Evolutionary conservation across 1,140 invertebrate genomes (phyloP), one percentile per base, ranked within the genome.

Genomic region (Adoxophyes honmai): DNA sequence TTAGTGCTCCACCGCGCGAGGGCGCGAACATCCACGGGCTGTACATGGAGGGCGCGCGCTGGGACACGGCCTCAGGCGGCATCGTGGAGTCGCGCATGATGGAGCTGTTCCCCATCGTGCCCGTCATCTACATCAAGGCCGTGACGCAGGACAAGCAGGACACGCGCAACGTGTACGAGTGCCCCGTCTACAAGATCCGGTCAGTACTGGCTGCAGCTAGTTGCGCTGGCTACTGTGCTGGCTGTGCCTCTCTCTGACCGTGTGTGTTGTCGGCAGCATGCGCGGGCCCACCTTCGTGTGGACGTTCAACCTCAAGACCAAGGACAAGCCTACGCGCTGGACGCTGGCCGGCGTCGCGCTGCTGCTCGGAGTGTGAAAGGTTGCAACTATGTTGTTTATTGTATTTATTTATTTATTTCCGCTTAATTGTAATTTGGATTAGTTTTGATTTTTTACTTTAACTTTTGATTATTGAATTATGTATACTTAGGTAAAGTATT

Each of bases 281-380:
- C 91, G 97, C 62, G 98, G 97, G 1, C 95, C 95, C 2, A 98
- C 97, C 0, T 99, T 93, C 75, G 96, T 99, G 0, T 98, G 97
- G 97, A 98, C 97, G 0, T 98, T 99, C 77, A 98, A 98, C 86
- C 89, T 99, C 8, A 97, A 95, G 90, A 96, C 94, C 0, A 96
- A 95, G 78, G 96, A 98, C 68, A 96, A 95, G 66, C 89, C 97
- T 0, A 92, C 95, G 0, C 97, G 97, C 73, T 99, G 97, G 98
- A 94, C 96, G 1, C 86, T 99, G 16, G 97, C 95, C 10, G 97
- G 98, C 8, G 97, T 98, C 0, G 96, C 96, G 5, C 91, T 99
- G 28, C 83, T 99, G 14, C 90, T 99, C 14, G 93, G 94, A 66
- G 91, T 93, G 63, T 95, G 91, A 18, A 28, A 4, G 8, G 86